phyloP scores from a whole-genome alignment of 2,113 vertebrate species.

The Sturnus vulgaris region DNA sequence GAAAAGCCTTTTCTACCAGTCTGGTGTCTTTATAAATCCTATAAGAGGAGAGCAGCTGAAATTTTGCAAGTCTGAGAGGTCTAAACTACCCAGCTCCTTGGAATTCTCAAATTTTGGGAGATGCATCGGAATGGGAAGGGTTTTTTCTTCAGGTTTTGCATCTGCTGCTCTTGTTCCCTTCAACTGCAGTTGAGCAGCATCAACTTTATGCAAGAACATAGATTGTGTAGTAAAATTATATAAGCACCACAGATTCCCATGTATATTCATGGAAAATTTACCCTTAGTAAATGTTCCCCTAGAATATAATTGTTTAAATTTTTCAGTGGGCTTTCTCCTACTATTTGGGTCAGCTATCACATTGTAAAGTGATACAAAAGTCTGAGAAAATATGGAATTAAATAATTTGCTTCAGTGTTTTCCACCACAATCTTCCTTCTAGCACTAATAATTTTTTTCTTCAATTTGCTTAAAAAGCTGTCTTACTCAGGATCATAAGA shows the following conservation, averaged over 20 bases:
- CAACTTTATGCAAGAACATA: background rate
- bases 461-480: background rate
- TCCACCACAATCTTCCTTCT: background rate
- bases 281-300: background rate
- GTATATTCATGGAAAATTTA: background rate
- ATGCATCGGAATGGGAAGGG: background rate
- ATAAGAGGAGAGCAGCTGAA: background rate
- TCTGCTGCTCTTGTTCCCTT: background rate
- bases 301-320: background rate
- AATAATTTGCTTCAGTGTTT: background rate
- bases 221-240: background rate
- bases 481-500: background rate
- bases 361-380: background rate
- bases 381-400: background rate
- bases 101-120: background rate
- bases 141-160: background rate
- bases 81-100: background rate
- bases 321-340: background rate
- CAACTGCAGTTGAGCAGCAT: background rate
- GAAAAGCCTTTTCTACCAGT: background rate
- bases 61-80: background rate
- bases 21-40: background rate
- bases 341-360: background rate
- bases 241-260: background rate
- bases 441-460: background rate